phyloP scores from a whole-genome alignment of 2,888 invertebrate genomes.

The Anaspis maculata region DNA sequence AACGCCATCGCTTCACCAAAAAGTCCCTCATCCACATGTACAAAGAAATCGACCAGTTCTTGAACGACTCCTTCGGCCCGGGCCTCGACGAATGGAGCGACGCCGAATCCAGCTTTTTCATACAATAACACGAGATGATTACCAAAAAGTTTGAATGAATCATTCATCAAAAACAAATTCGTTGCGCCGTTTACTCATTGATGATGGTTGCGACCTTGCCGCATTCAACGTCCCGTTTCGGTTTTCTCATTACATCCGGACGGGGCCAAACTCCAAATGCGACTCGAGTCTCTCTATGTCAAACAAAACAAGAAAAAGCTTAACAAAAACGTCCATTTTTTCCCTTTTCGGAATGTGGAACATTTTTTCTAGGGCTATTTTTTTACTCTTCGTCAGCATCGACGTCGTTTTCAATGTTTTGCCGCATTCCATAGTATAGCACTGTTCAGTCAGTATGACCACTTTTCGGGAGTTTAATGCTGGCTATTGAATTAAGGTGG shows the following conservation, averaged over 20 bases:
- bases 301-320: slow-evolving; percentile 2
- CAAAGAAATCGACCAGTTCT: slow-evolving; percentile 77
- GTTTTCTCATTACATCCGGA: too few species aligned
- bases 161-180: too few species aligned
- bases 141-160: too few species aligned
- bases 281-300: neutral
- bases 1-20: slow-evolving; percentile 63
- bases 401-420: slow-evolving; percentile 3
- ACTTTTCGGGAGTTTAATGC: too few species aligned
- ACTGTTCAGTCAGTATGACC: too few species aligned
- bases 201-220: too few species aligned
- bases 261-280: too few species aligned
- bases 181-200: too few species aligned
- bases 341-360: slow-evolving; percentile 7
- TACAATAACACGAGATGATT: slow-evolving; percentile 18
- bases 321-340: slow-evolving; percentile 15
- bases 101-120: slow-evolving; percentile 40
- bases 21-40: slow-evolving; percentile 69
- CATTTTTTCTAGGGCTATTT: too few species aligned
- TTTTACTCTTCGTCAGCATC: slow-evolving; percentile 6
- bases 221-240: too few species aligned
- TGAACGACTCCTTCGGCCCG: slow-evolving; percentile 72
- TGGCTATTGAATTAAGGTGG: too few species aligned
- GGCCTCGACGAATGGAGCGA: slow-evolving; percentile 39
- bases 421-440: slow-evolving; percentile 18